Percentiles rank a stretch among this genome's conserved stretches.
Conservation (phyloP, 2,888 invertebrate genomes). For the Rhagonycha fulva region DNA sequence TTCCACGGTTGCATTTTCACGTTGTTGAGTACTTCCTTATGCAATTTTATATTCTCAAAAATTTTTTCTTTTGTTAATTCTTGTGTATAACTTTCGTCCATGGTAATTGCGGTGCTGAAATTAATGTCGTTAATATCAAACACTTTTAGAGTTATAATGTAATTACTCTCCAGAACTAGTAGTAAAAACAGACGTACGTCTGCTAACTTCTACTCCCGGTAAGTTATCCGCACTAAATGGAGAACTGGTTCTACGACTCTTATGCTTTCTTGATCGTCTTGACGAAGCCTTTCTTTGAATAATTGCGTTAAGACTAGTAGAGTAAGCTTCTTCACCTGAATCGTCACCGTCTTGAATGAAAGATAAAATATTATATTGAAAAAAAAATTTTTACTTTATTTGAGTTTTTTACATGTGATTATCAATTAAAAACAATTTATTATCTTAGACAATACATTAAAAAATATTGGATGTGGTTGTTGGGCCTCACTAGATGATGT, state of each 20-base stretch:
- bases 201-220: slow-evolving; percentile 51
- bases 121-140: background rate
- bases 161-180: slow-evolving; percentile 85
- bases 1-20: slow-evolving; percentile 86
- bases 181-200: slow-evolving; percentile 76
- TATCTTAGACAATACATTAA: too few relatives aligned
- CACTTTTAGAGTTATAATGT: slow-evolving; percentile 43
- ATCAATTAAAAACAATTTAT: too few relatives aligned
- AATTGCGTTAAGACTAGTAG: slow-evolving; percentile 82
- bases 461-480: too few relatives aligned
- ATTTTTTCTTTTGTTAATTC: slow-evolving; percentile 83
- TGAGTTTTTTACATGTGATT: too few relatives aligned
- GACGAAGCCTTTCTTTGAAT: slow-evolving; percentile 79
- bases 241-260: slow-evolving; percentile 65
- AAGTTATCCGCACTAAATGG: slow-evolving; percentile 59
- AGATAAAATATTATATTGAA: background rate
- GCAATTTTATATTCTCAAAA: slow-evolving; percentile 85
- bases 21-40: slow-evolving; percentile 88
- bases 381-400: too few relatives aligned
- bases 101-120: slow-evolving; percentile 73
- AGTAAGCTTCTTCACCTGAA: slow-evolving; percentile 84
- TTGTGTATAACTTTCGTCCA: slow-evolving; percentile 69
- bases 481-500: too few relatives aligned
- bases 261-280: slow-evolving; percentile 69
- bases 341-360: slow-evolving; percentile 51